phyloP scores from a whole-genome alignment of 2,113 vertebrate species.

The Platichthys flesus region DNA sequence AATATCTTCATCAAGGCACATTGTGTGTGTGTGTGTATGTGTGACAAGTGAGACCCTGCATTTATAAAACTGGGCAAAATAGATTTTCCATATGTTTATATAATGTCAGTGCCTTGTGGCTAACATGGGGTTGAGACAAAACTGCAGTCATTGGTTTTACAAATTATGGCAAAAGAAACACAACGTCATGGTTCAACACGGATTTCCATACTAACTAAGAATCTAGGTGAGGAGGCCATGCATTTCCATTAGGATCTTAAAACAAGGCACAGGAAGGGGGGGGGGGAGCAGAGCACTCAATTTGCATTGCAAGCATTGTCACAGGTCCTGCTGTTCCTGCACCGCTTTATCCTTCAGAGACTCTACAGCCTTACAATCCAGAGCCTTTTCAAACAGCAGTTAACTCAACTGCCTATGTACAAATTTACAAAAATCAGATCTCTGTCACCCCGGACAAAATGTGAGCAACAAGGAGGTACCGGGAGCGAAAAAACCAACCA shows the following conservation, averaged over 20 bases:
- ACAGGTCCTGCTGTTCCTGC: conserved; percentile 66
- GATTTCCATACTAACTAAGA: conserved; percentile 50
- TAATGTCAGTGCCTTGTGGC: conserved; percentile 40
- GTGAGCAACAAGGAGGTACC: conserved; percentile 55
- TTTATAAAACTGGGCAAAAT: conserved; percentile 61
- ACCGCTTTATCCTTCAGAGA: conserved; percentile 58
- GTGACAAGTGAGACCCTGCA: conserved; percentile 42
- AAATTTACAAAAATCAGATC: conserved; percentile 73
- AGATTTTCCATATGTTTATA: conserved; percentile 31
- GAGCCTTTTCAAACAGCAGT: conserved; percentile 66
- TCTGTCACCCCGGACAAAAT: conserved; percentile 53
- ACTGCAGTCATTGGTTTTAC: conserved; percentile 51
- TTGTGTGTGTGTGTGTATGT: conserved; percentile 67
- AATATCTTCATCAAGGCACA: conserved; percentile 77
- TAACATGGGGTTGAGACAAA: conserved; percentile 38
- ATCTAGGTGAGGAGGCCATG: conserved; percentile 75
- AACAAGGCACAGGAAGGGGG: conserved; percentile 84
- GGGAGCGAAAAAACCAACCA: conserved; percentile 55
- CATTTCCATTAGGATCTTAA: conserved; percentile 78
- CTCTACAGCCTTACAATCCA: conserved; percentile 61
- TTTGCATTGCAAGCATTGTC: conserved; percentile 79
- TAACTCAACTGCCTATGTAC: conserved; percentile 69
- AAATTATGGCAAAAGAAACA: conserved; percentile 60
- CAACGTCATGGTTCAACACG: conserved; percentile 47
- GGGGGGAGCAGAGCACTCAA: conserved; percentile 71